phyloP scores from a whole-genome alignment of 2,797 vertebrate species.

The Oreonectes daqikongensis region DNA sequence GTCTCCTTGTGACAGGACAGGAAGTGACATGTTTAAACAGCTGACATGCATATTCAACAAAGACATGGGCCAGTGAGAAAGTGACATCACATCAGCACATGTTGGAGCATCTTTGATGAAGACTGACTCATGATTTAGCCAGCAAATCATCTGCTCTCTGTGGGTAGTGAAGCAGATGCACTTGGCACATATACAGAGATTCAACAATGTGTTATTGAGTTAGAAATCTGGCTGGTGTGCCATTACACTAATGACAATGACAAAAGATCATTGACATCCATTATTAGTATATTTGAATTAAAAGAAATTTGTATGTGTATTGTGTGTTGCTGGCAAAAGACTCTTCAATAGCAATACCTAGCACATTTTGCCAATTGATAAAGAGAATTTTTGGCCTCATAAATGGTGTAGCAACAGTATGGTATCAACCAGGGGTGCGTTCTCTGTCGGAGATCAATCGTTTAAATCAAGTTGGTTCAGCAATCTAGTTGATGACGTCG shows the following conservation, averaged over 20 bases:
- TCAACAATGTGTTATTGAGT: constrained; percentile 12
- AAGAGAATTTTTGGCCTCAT: no score
- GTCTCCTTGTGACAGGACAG: constrained; percentile 28
- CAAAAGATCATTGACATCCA: no score
- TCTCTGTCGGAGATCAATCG: no score
- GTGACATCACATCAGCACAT: constrained; percentile 39
- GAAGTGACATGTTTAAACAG: constrained; percentile 49
- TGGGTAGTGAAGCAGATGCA: constrained; percentile 15
- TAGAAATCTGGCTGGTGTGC: constrained; percentile 18
- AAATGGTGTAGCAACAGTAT: no score
- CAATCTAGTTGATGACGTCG: no score
- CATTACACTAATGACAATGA: neutral
- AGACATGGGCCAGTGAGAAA: constrained; percentile 23
- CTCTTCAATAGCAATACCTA: no score
- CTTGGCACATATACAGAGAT: constrained; percentile 24
- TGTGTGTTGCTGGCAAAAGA: no score
- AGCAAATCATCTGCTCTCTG: constrained; percentile 32
- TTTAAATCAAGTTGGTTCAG: no score
- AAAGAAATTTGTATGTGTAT: no score
- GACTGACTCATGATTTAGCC: constrained; percentile 39
- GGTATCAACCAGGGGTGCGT: no score
- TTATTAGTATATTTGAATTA: no score
- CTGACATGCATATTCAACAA: constrained; percentile 48
- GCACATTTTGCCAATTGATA: no score
- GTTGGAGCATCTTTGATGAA: constrained; percentile 45